Evolutionary conservation across 2,888 invertebrate species (phyloP), one percentile per base, ranked within the genome.

Genomic region (Hoplodrina ambigua): DNA sequence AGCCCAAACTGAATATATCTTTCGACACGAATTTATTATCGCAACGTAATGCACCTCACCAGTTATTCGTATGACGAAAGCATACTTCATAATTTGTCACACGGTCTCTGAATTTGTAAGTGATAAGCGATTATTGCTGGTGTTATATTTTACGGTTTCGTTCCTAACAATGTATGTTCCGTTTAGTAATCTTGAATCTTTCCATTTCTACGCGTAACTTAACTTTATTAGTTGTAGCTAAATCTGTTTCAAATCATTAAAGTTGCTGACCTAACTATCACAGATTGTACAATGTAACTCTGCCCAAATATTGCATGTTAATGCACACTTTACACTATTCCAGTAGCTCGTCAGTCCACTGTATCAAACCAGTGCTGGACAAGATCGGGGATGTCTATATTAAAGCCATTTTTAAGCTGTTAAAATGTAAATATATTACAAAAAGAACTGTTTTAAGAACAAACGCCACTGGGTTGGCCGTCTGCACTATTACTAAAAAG

Each of bases 41-140:
- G 44, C 54, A 49, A 49, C 50, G 11, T 44, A 66, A 58, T 75
- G 30, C 50, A 57, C 50, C 75, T 37, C 20, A 11, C 15, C 44
- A 20, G 56, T 33, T 19, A 17, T 44, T 62, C 37, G 7, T 71
- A 70, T 55, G 50, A 62, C 61, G 64, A 62, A 76, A 61, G 54
- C 46, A 53, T 58, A 52, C 20, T 67, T 60, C 37, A 49, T 50
- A 59, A 71, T 77, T 67, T 60, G 72, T 30, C 54, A 81, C 63
- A 81, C 63, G 46, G 20, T 63, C 33, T 57, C 10, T 20, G 50
- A 46, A 54, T 77, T 56, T 62, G 4, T 56, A 52, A 57, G 30
- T 63, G 60, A 78, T 72, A 78, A 61, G 62, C 20, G 41, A 30
- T 77, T 62, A 53, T 41, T 49, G 11, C 11, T 20, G n/a, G 37